Base-by-base conservation (phyloP, 2,113 vertebrate genomes). In the Aphelocoma coerulescens region DNA sequence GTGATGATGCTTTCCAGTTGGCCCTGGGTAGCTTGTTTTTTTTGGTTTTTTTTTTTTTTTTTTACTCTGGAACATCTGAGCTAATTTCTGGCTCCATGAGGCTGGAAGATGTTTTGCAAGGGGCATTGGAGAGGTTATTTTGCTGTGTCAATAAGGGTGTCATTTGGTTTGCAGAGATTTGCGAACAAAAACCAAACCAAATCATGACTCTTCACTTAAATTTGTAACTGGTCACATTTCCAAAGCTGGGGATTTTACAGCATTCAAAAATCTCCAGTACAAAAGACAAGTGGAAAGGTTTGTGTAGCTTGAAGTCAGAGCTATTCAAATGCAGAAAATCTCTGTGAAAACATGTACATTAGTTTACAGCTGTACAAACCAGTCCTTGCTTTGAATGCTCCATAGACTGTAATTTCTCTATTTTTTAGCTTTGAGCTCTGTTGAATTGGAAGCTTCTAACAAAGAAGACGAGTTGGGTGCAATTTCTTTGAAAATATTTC, bases 1-100 rank as follows among this genome's bases (percentile, higher is more conserved):
- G n/a, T n/a, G n/a, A n/a, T 68, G 92, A 91, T 73, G 74, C 81
- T 95, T 96, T 91, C 89, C 91, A 91, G 77, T 92, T 88, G 87
- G 69, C 69, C 52, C 51, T 13, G 9, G 48, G 59, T 81, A 59
- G 43, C 7, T 43, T 41, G 37, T 13, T 41, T 41, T 88, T 97
- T 89, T 65, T 68, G 86, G 85, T 68, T 30, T 41, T 41, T 41
- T 88, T 41, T 41, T 41, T 88, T 97, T 89, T 65, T 72, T 89
- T 88, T 68, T 30, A 44, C 39, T 92, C 20, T 67, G 67, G 44
- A 94, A 88, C 44, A 86, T 89, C 83, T 89, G 76, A 95, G 65
- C 14, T 41, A 26, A 89, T 82, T 96, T 80, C 37, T 92, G 91
- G 51, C 79, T 93, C 82, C 52, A 37, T 54, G 79, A 85, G 88